Base-by-base conservation (phyloP, 1,140 invertebrate species). In the Solenopsis fugax region DNA sequence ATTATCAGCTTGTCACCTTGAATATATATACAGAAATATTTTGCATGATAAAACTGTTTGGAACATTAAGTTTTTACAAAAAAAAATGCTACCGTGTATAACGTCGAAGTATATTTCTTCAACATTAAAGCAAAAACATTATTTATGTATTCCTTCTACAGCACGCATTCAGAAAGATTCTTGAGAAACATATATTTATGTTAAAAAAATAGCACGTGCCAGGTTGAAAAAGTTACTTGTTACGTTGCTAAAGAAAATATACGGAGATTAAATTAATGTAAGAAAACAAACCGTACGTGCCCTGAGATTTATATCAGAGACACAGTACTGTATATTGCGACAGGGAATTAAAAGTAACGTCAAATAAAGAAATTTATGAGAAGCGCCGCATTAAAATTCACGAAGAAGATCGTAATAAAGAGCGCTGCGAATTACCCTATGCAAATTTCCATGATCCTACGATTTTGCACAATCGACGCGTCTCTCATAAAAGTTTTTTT, bases 401-500 rank as follows among this genome's bases (percentile, higher is more conserved):
- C 62, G 24, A 71, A 58, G 50, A 45, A 56, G 37, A 71, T 45
- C 52, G 52, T 60, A 21, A 81, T 67, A 58, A 72, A 29, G 37
- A 72, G 45, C 10, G 18, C 21, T 56, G 12, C n/a, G 4, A 45
- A 62, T 9, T 81, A 13, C 5, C 16, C 65, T 21, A 67, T 81
- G 78, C 37, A 41, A 71, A 81, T 56, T 56, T 71, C n/a, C 29
- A 72, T 13, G 78, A 81, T 71, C 18, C 60, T 76, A 34, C 24
- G 37, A 56, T n/a, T 6, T 81, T 69, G 34, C 65, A 10, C 34
- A 67, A 80, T 45, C 21, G 77, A 29, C 37, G 65, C 37, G 65
- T 56, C 34, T 45, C 13, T 52, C 64, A n/a, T 71, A 45, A 52
- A 45, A 81, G 12, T 12, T 69, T 69, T 52, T 67, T 67, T 67